A percentile compares a stretch with the other conserved stretches of the same genome.
Conservation (phyloP, 2,888 invertebrate species). For the Trachelus troglodyta region DNA sequence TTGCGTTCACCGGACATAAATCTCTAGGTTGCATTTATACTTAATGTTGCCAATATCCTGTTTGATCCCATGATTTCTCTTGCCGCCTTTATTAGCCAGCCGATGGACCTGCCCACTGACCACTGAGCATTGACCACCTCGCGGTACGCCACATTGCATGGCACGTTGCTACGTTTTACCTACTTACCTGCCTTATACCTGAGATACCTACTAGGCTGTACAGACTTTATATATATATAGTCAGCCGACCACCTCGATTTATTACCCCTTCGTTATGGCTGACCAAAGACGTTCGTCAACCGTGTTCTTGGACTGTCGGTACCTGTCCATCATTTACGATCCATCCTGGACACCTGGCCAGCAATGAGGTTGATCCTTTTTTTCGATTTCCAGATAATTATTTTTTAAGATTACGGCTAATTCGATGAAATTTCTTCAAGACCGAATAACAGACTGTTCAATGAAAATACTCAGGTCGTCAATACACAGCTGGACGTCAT, state of each 20-base stretch:
- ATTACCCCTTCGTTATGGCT: neutral
- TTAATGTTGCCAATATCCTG: constrained; percentile 61
- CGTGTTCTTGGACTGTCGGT: neutral
- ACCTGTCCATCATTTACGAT: neutral
- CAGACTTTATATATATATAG: neutral
- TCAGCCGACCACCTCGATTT: neutral
- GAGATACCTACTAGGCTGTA: neutral
- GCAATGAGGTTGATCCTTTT: neutral
- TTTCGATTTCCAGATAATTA: neutral
- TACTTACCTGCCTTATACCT: neutral
- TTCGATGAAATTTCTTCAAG: neutral
- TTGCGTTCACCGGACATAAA: constrained; percentile 45
- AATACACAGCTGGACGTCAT: neutral
- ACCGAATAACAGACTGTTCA: neutral
- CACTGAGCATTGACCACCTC: neutral
- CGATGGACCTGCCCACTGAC: neutral
- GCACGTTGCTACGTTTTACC: constrained; percentile 1
- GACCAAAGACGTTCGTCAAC: neutral
- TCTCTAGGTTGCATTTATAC: constrained; percentile 57
- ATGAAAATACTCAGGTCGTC: neutral
- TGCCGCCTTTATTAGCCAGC: constrained; percentile 39
- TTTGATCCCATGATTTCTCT: constrained; percentile 40
- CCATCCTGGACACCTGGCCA: neutral
- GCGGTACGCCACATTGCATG: constrained; percentile 3
- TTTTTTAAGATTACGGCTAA: neutral